phyloP scores from a whole-genome alignment of 2,797 vertebrate species.

The Apodemus agrarius region DNA sequence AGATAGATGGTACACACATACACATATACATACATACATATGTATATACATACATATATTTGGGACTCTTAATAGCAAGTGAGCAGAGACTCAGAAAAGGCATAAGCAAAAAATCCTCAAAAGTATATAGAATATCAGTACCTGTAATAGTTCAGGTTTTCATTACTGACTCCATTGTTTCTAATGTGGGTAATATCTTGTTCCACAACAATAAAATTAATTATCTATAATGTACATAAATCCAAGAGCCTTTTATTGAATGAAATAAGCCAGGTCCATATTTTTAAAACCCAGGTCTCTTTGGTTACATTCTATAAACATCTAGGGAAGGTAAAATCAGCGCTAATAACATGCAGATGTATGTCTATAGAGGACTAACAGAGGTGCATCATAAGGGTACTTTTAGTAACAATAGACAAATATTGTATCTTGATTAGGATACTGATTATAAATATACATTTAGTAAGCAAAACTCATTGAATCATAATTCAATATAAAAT shows the following conservation, averaged over 20 bases:
- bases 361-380: neutral
- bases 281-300: neutral
- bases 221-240: neutral
- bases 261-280: neutral
- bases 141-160: neutral
- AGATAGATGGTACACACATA: too few relatives aligned
- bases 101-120: neutral
- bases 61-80: slow-evolving; percentile 3
- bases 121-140: neutral
- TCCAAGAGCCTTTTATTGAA: neutral
- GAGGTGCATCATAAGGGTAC: neutral
- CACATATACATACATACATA: too few relatives aligned
- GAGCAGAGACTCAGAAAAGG: neutral
- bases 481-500: neutral
- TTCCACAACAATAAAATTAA: neutral
- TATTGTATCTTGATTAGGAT: neutral
- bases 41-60: neutral
- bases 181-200: neutral
- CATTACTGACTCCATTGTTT: neutral
- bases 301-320: neutral
- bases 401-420: neutral
- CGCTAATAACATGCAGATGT: neutral
- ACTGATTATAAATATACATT: neutral
- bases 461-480: neutral
- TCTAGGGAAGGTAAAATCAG: neutral